A percentile compares a stretch with the other conserved stretches of the same genome.
phyloP scores from a whole-genome alignment of 2,888 invertebrate species.

The Noctua comes region DNA sequence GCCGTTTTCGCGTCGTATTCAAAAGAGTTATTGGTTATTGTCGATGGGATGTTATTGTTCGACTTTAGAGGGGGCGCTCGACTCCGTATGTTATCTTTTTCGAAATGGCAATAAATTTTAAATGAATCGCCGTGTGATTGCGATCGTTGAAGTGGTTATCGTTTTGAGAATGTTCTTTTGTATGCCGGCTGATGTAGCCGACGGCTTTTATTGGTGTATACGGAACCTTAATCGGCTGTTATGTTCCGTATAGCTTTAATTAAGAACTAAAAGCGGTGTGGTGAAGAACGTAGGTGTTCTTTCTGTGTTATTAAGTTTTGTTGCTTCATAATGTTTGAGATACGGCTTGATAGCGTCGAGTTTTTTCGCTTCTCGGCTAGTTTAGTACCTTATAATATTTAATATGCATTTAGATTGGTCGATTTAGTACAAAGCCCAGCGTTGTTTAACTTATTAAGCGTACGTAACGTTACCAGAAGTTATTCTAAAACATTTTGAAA shows the following conservation, averaged over 20 bases:
- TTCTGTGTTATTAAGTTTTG: conserved; percentile 47
- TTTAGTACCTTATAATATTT: conserved; percentile 10
- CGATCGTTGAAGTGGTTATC: conserved; percentile 75
- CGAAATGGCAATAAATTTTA: conserved; percentile 79
- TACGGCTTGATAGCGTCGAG: conserved; percentile 13
- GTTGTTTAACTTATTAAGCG: conserved; percentile 3
- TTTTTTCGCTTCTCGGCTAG: conserved; percentile 8
- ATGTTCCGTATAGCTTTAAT: conserved; percentile 64
- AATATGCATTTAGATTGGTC: conserved; percentile 12
- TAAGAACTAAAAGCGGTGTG: conserved; percentile 61
- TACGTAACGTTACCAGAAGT: neutral
- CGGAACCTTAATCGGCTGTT: conserved; percentile 57
- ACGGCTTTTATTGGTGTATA: conserved; percentile 61
- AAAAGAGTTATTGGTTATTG: conserved; percentile 79
- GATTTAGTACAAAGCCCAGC: neutral
- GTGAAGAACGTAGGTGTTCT: conserved; percentile 52
- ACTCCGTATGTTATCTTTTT: conserved; percentile 74
- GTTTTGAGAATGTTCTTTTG: conserved; percentile 72
- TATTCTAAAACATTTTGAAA: neutral
- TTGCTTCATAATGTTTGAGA: conserved; percentile 43
- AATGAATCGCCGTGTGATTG: conserved; percentile 81
- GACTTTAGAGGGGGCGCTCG: conserved; percentile 67
- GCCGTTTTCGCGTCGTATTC: conserved; percentile 74
- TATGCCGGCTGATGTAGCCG: conserved; percentile 62
- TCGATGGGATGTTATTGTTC: conserved; percentile 76